A percentile compares a stretch with the other conserved stretches of the same genome.
These are phyloP conservation scores for Prunella fulvescens DNA, from an alignment of 2,113 vertebrate genomes.

Conservation along the genomic window DNA sequence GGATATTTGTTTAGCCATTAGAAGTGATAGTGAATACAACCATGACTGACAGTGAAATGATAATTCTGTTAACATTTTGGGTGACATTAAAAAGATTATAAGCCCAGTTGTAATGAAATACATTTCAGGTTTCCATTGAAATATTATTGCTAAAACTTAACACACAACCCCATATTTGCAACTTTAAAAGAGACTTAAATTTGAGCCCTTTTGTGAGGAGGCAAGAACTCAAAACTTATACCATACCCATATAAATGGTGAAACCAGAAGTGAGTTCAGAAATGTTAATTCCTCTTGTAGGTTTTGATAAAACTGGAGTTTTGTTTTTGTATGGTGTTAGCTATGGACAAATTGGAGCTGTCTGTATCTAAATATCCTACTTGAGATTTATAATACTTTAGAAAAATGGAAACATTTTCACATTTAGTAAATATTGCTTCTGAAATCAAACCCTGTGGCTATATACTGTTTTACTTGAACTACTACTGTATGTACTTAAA, in stretches of 20 bases:
- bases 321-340: background rate
- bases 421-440: background rate
- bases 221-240: background rate
- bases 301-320: background rate
- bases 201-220: background rate
- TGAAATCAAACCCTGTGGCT: conserved; percentile 9
- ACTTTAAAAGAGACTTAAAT: background rate
- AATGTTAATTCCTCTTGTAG: background rate
- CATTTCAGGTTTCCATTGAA: background rate
- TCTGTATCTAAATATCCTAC: background rate
- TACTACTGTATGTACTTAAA: background rate
- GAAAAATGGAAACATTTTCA: background rate
- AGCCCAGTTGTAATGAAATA: background rate
- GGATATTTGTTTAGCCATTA: background rate
- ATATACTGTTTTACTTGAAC: background rate
- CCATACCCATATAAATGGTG: background rate
- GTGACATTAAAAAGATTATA: background rate
- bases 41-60: background rate
- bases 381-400: background rate
- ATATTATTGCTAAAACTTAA: background rate
- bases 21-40: background rate
- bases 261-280: background rate
- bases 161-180: background rate
- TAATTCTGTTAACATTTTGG: background rate
- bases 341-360: background rate